These are phyloP conservation scores for Anoncus sp. DNA, from an alignment of 2,888 invertebrate genomes.

Conservation along the genomic window DNA sequence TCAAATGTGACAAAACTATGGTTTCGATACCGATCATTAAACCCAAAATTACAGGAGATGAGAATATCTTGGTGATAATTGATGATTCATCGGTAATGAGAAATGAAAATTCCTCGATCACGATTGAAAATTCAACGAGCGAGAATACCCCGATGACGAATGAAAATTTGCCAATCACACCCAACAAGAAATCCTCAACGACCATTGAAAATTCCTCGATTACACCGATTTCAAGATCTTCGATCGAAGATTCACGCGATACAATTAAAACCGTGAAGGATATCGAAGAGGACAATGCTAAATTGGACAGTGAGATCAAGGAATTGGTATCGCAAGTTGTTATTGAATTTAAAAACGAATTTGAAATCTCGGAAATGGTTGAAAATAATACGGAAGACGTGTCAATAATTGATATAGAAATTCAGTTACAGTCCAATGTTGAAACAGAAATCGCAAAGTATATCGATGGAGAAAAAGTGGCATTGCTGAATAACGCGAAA, in stretches of 20 bases:
- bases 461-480: neutral
- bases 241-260: neutral
- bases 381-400: neutral
- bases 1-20: neutral
- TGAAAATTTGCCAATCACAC: constrained; percentile 7
- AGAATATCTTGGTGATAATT: no score
- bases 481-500: neutral
- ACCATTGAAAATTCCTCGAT: neutral
- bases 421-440: neutral
- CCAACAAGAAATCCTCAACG: neutral
- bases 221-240: neutral
- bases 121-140: neutral
- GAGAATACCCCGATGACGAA: neutral
- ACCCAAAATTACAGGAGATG: neutral
- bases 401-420: neutral
- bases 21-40: neutral
- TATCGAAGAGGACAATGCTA: neutral
- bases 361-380: neutral
- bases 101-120: neutral
- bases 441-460: neutral
- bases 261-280: neutral
- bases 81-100: neutral
- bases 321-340: neutral
- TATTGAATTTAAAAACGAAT: constrained; percentile 1
- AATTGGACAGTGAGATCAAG: constrained; percentile 13